phyloP scores from a whole-genome alignment of 1,140 invertebrate genomes.

The Phymorhynchus buccinoides region DNA sequence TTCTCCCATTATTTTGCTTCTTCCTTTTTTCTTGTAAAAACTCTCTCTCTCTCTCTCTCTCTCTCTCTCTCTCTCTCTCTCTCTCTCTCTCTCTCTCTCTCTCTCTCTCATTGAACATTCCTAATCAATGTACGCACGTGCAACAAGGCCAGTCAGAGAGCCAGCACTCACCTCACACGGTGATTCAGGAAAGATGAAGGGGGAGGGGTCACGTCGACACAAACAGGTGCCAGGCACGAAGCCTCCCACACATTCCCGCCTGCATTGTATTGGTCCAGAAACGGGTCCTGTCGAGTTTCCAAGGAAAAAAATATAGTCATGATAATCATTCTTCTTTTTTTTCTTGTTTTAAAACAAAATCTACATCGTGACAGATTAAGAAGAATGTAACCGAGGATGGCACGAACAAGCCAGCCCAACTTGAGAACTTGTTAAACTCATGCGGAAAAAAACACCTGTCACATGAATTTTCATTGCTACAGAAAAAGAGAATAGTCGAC shows the following conservation, averaged over 20 bases:
- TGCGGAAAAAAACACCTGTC: too few species aligned
- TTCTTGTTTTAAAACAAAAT: background rate
- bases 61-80: too few species aligned
- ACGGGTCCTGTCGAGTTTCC: background rate
- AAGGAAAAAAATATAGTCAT: background rate
- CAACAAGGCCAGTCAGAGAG: background rate
- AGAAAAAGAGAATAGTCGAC: too few species aligned
- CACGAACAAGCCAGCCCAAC: background rate
- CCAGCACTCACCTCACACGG: slow-evolving; percentile 17
- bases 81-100: background rate
- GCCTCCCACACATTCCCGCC: background rate
- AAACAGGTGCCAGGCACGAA: slow-evolving; percentile 13
- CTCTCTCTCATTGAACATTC: background rate
- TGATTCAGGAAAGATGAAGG: slow-evolving; percentile 12
- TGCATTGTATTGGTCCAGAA: background rate
- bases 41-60: too few species aligned
- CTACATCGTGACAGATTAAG: background rate
- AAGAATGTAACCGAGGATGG: background rate
- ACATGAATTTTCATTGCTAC: too few species aligned
- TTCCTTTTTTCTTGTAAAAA: background rate
- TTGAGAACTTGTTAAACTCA: background rate
- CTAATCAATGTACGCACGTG: background rate
- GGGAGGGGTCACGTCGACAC: slow-evolving; percentile 1
- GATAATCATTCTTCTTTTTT: background rate
- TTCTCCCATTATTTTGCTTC: background rate